Evolutionary conservation across 2,113 vertebrate genomes (phyloP).

Genomic region (Clarias magur): DNA sequence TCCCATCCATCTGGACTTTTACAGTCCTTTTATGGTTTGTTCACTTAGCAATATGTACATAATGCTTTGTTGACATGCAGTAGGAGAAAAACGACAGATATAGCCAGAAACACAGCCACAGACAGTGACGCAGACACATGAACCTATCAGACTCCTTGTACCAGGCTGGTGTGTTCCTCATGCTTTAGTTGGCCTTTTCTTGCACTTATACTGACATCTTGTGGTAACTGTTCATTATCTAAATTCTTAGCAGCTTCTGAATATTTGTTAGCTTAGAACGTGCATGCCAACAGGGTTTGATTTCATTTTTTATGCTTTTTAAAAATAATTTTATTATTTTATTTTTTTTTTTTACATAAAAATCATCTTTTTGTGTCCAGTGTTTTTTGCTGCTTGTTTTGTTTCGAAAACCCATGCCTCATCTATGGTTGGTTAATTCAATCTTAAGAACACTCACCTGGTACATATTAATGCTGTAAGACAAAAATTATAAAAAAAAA

Average conservation of each 20-base stretch:
- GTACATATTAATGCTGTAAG: background rate
- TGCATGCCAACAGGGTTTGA: background rate
- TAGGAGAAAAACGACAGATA: background rate
- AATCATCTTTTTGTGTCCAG: background rate
- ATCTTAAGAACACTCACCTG: background rate
- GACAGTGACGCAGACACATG: conserved; percentile 27
- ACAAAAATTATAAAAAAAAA: too few relatives aligned
- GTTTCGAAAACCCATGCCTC: background rate
- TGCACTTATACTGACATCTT: conserved; percentile 72
- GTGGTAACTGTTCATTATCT: conserved; percentile 53
- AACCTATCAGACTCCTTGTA: conserved; percentile 16
- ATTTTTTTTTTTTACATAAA: background rate
- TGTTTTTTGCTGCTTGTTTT: background rate
- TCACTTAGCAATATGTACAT: background rate
- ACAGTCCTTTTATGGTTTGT: background rate
- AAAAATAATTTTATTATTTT: too few relatives aligned
- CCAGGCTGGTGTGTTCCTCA: background rate
- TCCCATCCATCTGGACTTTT: background rate
- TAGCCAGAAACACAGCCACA: background rate
- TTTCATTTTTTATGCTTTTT: background rate
- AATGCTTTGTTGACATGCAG: background rate
- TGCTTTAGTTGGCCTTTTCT: conserved; percentile 29
- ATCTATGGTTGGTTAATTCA: background rate
- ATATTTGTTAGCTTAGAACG: too few relatives aligned
- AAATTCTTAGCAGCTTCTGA: background rate